Conservation (phyloP, 92 coral and sea anemone species). For the Phenganax marumi region DNA sequence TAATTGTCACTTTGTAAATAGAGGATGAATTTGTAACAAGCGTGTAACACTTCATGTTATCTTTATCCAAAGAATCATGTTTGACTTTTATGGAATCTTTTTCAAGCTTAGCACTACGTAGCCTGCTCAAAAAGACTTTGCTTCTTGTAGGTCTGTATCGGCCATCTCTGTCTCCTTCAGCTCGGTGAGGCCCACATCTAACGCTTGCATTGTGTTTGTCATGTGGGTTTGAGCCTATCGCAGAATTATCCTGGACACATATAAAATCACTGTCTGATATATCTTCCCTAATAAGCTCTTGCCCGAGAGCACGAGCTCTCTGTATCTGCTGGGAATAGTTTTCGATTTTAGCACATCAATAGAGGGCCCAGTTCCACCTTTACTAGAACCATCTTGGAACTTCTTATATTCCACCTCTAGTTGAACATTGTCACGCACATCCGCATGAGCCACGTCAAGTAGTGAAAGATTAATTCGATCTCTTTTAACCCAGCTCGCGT, state of each 20-base stretch:
- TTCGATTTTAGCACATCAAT: not conserved
- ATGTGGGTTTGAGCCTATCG: not conserved
- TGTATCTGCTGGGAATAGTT: not conserved
- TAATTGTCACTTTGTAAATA: not conserved
- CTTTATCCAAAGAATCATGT: not conserved
- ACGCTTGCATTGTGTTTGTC: constrained; percentile 10
- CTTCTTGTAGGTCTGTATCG: not conserved
- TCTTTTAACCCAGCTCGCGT: constrained; percentile 54
- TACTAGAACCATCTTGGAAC: not conserved
- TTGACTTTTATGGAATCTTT: not conserved
- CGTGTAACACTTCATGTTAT: not conserved
- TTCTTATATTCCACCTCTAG: not conserved
- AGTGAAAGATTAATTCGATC: constrained; percentile 50
- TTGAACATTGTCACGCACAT: constrained; percentile 44
- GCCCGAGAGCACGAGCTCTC: not conserved
- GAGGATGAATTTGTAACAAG: not conserved
- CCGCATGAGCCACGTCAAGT: constrained; percentile 48
- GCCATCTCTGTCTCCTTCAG: not conserved
- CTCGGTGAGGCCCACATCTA: not conserved
- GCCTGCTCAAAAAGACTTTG: not conserved
- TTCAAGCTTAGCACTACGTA: not conserved
- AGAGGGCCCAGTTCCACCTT: not conserved
- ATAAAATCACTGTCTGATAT: not conserved
- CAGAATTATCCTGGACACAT: not conserved
- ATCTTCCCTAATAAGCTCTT: not conserved